phyloP scores from a whole-genome alignment of 2,888 invertebrate genomes.

The Conomelus anceps region DNA sequence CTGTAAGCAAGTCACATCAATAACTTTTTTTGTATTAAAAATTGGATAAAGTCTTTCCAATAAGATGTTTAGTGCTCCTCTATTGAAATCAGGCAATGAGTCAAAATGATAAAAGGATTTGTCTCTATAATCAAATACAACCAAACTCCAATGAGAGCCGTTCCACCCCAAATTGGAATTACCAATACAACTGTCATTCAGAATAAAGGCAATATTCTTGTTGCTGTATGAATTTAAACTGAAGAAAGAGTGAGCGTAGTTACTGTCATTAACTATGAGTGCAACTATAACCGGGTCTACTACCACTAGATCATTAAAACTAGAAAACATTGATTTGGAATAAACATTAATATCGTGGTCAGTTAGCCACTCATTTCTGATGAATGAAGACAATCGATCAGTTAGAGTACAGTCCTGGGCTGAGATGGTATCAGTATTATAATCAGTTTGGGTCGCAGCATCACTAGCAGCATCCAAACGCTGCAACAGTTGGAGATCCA shows the following conservation, averaged over 20 bases:
- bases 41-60: not conserved
- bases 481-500: not conserved
- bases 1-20: not conserved
- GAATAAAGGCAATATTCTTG: not conserved
- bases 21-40: not conserved
- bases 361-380: not conserved
- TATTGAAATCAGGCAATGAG: not conserved
- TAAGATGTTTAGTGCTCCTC: not conserved
- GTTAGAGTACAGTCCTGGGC: not conserved
- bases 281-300: not conserved
- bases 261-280: not conserved
- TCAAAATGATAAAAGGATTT: not conserved
- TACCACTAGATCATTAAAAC: not conserved
- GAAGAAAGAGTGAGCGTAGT: not conserved
- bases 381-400: not conserved
- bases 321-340: not conserved
- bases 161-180: not conserved
- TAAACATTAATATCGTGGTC: not conserved
- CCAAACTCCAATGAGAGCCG: not conserved
- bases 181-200: not conserved
- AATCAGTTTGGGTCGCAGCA: not conserved
- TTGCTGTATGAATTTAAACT: not conserved
- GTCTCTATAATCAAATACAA: not conserved
- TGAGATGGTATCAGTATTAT: not conserved
- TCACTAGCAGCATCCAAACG: not conserved